Percentiles rank a stretch among this genome's conserved stretches.
Conservation (phyloP, 1,140 invertebrate genomes). For the Thaumatotibia leucotreta region DNA sequence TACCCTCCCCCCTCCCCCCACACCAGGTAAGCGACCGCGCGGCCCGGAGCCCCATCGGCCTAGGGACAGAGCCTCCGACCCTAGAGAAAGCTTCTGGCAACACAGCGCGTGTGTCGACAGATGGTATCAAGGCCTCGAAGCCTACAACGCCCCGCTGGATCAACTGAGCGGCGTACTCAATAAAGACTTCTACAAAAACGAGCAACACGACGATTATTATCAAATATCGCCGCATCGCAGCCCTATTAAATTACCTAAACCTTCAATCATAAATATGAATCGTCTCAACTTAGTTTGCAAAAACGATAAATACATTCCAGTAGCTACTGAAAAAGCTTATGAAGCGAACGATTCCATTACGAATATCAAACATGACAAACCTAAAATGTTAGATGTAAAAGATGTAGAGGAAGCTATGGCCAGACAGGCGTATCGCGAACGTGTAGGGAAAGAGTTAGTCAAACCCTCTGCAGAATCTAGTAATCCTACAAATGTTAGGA, state of each 20-base stretch:
- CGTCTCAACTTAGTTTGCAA: background rate
- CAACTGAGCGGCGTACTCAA: background rate
- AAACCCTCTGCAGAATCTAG: slow-evolving; percentile 25
- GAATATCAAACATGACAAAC: background rate
- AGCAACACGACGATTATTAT: background rate
- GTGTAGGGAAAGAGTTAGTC: slow-evolving; percentile 34
- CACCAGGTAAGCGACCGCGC: slow-evolving; percentile 11
- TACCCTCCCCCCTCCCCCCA: slow-evolving; percentile 32
- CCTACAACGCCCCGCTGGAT: background rate
- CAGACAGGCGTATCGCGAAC: slow-evolving; percentile 37
- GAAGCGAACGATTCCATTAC: background rate
- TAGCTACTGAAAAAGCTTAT: background rate
- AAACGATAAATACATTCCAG: background rate
- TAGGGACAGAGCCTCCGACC: background rate
- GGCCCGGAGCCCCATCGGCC: background rate
- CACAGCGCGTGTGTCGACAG: slow-evolving; percentile 25
- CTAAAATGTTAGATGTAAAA: background rate
- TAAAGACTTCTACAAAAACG: background rate
- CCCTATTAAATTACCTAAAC: background rate
- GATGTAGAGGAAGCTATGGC: slow-evolving; percentile 31
- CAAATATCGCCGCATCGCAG: background rate
- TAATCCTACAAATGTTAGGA: slow-evolving; percentile 47
- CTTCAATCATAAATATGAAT: background rate
- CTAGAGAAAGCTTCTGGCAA: background rate
- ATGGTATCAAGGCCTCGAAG: slow-evolving; percentile 41